Base-by-base conservation (phyloP, 2,797 vertebrate species). In the Leptatherina wallacei region DNA sequence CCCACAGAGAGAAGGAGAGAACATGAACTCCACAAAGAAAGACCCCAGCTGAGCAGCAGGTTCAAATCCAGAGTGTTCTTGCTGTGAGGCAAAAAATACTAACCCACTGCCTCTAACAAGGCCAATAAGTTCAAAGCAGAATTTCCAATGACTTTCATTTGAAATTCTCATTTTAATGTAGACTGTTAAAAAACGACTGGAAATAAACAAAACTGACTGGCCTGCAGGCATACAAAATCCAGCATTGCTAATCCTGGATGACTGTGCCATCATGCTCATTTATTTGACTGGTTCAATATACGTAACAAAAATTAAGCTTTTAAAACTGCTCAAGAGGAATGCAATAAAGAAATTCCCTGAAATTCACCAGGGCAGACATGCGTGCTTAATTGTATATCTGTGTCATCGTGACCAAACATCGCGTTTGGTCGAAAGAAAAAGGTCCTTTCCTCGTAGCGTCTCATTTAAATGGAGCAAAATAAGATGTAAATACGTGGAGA, bases 311-410 rank as follows among this genome's bases (percentile, higher is more conserved):
- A 61, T 49, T 32, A 69, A 49, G 20, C 38, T 12, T 73, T 73
- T 71, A 47, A 75, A 82, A 51, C 57, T 38, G 68, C 58, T 80
- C 68, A 71, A 76, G 65, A 78, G 60, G 72, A 88, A 86, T 9
- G 38, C 65, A 47, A 18, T 33, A 30, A 47, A 47, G 20, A 42
- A 42, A 42, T 65, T 36, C 55, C 24, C 61, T 79, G 77, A 66
- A 58, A 79, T 74, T 69, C 75, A 80, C 68, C 66, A 54, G 58
- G 72, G 78, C 63, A 73, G 73, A 75, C 60, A 64, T 61, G 73
- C 38, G 64, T 9, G 75, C 73, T 73, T 70, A 61, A 52, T 47
- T 72, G 72, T 38, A 66, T 75, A 73, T 69, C 56, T 58, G 11
- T 1, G 29, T 51, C 54, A 35, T 65, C 49, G 22, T 16, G 67